These are phyloP conservation scores for Mylabris phalerata DNA, from an alignment of 1,140 invertebrate species.

Conservation along the genomic window DNA sequence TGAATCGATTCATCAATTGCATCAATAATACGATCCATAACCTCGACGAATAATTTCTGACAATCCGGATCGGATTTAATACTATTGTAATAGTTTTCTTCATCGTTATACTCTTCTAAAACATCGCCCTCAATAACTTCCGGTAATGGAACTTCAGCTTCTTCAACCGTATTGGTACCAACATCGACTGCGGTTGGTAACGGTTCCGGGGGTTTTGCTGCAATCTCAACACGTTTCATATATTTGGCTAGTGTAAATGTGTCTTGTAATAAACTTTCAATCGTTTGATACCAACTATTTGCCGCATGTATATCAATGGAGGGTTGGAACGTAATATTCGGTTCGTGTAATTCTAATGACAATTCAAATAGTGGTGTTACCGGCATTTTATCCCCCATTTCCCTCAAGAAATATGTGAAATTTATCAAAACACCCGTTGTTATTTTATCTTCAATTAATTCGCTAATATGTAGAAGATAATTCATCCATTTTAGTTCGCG, in stretches of 20 bases:
- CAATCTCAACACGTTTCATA: conserved; percentile 26
- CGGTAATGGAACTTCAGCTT: not conserved
- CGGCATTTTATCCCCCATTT: conserved; percentile 40
- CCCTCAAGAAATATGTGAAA: conserved; percentile 38
- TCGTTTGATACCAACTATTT: conserved; percentile 45
- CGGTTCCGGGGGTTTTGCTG: conserved; percentile 3
- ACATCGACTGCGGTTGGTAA: too few species aligned
- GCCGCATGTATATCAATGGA: conserved; percentile 53
- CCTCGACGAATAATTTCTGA: conserved; percentile 49
- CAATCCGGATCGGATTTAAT: conserved; percentile 51
- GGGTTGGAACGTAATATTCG: conserved; percentile 56
- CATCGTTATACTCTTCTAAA: not conserved
- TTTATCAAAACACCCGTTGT: conserved; percentile 44
- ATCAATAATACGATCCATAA: conserved; percentile 18
- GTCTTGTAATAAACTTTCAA: conserved; percentile 28
- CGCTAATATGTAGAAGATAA: conserved; percentile 60
- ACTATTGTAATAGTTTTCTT: conserved; percentile 22
- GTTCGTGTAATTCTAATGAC: conserved; percentile 54
- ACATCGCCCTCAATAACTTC: too few species aligned
- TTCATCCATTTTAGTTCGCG: conserved; percentile 46
- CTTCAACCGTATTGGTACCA: too few species aligned
- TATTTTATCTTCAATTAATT: conserved; percentile 54
- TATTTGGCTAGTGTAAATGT: conserved; percentile 27
- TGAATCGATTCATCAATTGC: conserved; percentile 57
- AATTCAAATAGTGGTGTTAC: conserved; percentile 54